Percentiles rank a stretch among this genome's conserved stretches.
Evolutionary conservation across 2,888 invertebrate species (phyloP).

Genomic region (Alviniconcha strummeri): DNA sequence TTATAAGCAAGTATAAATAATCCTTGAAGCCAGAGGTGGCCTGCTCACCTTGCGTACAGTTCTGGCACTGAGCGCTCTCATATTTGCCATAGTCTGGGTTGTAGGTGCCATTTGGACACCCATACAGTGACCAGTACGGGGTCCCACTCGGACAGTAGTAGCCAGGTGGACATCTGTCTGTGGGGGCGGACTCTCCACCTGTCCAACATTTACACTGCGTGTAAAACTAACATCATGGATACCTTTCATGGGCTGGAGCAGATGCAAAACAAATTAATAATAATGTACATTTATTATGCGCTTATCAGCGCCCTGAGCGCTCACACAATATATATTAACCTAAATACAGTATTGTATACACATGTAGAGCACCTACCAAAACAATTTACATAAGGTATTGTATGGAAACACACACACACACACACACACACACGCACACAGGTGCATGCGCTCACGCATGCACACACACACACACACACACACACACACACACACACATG

Average conservation of each 20-base stretch:
- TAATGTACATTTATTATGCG: no score
- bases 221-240: no score
- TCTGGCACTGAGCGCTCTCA: constrained; percentile 61
- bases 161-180: constrained; percentile 64
- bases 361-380: neutral
- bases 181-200: constrained; percentile 60
- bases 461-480: constrained; percentile 8
- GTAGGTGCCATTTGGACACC: constrained; percentile 70
- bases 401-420: neutral
- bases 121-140: constrained; percentile 55
- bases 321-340: no score
- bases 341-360: neutral
- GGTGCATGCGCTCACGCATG: neutral
- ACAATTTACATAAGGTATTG: no score
- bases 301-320: no score
- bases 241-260: no score
- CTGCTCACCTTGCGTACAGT: constrained; percentile 65
- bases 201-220: neutral
- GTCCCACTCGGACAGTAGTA: constrained; percentile 70
- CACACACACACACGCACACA: constrained; percentile 4
- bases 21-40: no score
- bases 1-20: no score
- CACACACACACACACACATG: neutral
- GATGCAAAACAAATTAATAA: no score
- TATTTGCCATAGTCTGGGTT: constrained; percentile 57